A percentile compares a stretch with the other conserved stretches of the same genome.
phyloP scores from a whole-genome alignment of 2,888 invertebrate genomes.

The Chymomyza amoena region DNA sequence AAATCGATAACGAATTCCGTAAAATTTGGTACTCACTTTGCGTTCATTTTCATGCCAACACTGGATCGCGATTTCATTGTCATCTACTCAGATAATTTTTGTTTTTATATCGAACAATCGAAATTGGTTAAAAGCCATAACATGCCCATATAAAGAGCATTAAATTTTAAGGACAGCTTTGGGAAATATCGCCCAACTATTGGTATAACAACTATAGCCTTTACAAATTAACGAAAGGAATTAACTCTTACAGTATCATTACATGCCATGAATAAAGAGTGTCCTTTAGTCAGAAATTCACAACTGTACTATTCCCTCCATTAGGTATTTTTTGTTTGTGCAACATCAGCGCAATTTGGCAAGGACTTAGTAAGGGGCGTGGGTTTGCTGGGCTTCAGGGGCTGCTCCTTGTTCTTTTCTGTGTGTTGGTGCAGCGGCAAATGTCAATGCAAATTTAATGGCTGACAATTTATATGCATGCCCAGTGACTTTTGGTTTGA shows the following conservation, averaged over 20 bases:
- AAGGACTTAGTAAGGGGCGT: slow-evolving; percentile 22
- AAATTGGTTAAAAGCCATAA: no score
- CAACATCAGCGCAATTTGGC: slow-evolving; percentile 11
- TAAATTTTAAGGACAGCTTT: not conserved
- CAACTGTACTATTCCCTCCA: not conserved
- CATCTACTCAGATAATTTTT: no score
- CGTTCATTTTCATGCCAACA: no score
- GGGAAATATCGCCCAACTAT: not conserved
- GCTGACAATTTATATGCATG: slow-evolving; percentile 73
- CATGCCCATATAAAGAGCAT: not conserved
- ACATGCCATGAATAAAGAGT: not conserved
- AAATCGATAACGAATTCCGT: no score
- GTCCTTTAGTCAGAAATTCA: not conserved
- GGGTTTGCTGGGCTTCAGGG: not conserved
- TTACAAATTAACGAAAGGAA: not conserved
- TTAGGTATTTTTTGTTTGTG: not conserved
- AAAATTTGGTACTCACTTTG: no score
- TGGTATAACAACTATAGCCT: no score
- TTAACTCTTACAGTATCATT: not conserved
- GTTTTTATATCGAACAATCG: no score
- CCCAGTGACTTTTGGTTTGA: slow-evolving; percentile 68
- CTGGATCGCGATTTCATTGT: no score
- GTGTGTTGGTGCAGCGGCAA: slow-evolving; percentile 49
- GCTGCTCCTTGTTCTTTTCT: not conserved
- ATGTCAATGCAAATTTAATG: slow-evolving; percentile 73